These are phyloP conservation scores for Hypotaenidia philippensis DNA, from an alignment of 2,797 vertebrate genomes.

Conservation along the genomic window DNA sequence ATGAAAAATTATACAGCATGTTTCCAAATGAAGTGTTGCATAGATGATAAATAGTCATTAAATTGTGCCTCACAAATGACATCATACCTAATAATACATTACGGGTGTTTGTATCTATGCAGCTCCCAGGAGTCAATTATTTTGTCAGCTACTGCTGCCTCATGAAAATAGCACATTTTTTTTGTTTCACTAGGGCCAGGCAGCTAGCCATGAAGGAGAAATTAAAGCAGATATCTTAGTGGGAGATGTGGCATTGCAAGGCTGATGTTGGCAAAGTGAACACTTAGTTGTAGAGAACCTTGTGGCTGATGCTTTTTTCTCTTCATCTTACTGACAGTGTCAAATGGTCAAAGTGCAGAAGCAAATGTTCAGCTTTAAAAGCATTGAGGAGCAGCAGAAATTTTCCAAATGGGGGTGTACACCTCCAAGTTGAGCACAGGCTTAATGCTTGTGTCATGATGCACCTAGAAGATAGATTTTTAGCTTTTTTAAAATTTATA, in stretches of 20 bases:
- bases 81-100: constrained; percentile 40
- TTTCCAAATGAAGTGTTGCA: constrained; percentile 16
- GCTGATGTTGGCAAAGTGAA: not conserved
- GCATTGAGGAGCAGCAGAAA: not conserved
- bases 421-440: not conserved
- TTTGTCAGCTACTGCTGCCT: constrained; percentile 16
- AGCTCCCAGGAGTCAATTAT: constrained; percentile 16
- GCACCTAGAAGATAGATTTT: not conserved
- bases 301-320: not conserved
- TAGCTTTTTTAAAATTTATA: not conserved
- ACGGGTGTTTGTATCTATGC: not conserved
- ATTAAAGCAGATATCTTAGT: not conserved
- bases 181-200: not conserved
- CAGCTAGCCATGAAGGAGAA: not conserved
- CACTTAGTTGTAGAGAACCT: not conserved
- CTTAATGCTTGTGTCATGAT: not conserved
- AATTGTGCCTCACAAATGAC: constrained; percentile 19
- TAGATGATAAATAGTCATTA: constrained; percentile 42
- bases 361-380: not conserved
- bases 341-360: not conserved
- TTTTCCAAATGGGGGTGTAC: not conserved
- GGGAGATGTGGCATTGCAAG: not conserved
- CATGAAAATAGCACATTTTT: not conserved
- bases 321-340: not conserved
- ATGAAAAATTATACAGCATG: constrained; percentile 41